phyloP scores from a whole-genome alignment of 2,888 invertebrate genomes.

The Andrena chrysosceles region DNA sequence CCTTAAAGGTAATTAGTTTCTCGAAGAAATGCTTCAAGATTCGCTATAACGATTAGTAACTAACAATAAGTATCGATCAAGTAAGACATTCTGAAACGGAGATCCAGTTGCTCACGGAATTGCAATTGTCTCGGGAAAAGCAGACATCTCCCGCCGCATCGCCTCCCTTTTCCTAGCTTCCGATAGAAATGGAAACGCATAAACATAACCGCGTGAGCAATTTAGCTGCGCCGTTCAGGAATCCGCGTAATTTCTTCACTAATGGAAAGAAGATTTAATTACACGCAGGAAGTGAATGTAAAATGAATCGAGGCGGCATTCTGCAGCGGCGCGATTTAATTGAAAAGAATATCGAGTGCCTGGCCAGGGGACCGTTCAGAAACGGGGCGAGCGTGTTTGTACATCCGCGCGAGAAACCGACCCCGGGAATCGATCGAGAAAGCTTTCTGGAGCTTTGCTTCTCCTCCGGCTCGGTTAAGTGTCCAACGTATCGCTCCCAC shows the following conservation, averaged over 20 bases:
- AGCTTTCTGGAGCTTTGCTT: constrained; percentile 58
- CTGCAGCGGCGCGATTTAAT: constrained; percentile 38
- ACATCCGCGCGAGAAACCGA: constrained; percentile 32
- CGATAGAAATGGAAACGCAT: neutral
- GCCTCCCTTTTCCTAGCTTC: neutral
- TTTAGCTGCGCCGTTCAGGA: constrained; percentile 21
- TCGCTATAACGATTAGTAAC: neutral
- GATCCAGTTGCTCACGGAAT: no score
- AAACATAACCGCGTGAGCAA: constrained; percentile 32
- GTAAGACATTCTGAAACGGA: no score
- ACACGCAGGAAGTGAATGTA: constrained; percentile 40
- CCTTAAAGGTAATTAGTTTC: neutral
- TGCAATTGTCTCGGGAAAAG: no score
- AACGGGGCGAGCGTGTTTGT: constrained; percentile 39
- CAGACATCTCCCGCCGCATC: no score
- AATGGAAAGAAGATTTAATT: constrained; percentile 55
- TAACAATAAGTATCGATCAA: no score
- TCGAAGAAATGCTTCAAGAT: neutral
- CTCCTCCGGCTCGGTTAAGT: constrained; percentile 56
- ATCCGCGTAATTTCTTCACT: constrained; percentile 45
- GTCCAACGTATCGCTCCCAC: constrained; percentile 57
- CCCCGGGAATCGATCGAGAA: constrained; percentile 47
- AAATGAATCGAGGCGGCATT: neutral
- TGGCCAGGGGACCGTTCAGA: constrained; percentile 9
- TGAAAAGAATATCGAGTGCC: constrained; percentile 48